phyloP scores from a whole-genome alignment of 2,888 invertebrate genomes.

The Lasiommata megera region DNA sequence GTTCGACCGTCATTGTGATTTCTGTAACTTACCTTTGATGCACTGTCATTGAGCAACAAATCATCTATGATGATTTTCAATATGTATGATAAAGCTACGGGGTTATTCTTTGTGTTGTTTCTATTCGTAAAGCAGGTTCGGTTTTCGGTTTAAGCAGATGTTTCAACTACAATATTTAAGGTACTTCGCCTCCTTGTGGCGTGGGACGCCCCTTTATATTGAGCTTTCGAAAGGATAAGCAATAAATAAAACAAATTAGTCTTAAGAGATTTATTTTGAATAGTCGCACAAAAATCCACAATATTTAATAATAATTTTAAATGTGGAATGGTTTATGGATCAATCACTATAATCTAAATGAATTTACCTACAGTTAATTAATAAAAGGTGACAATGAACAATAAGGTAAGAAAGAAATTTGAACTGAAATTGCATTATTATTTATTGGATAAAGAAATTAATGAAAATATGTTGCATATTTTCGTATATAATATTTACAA shows the following conservation, averaged over 20 bases:
- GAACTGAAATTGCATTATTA: conserved; percentile 9
- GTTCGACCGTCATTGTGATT: too few relatives aligned
- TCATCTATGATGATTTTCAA: too few relatives aligned
- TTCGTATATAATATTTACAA: conserved; percentile 21
- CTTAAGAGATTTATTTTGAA: conserved; percentile 24
- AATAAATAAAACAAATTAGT: not conserved
- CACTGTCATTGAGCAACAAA: too few relatives aligned
- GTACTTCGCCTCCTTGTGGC: too few relatives aligned
- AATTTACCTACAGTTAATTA: not conserved
- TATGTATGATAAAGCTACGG: too few relatives aligned
- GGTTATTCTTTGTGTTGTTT: too few relatives aligned
- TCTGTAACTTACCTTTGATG: too few relatives aligned
- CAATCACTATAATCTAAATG: conserved; percentile 7
- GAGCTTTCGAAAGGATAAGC: too few relatives aligned
- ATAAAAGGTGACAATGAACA: not conserved
- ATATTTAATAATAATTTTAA: conserved; percentile 14
- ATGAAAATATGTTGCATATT: conserved; percentile 12
- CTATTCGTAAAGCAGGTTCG: too few relatives aligned
- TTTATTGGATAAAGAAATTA: conserved; percentile 4
- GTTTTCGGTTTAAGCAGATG: too few relatives aligned
- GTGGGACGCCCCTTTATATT: too few relatives aligned
- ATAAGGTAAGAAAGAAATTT: not conserved
- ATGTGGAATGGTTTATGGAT: conserved; percentile 29
- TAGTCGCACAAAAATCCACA: conserved; percentile 24
- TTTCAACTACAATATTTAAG: too few relatives aligned